Conservation (phyloP, 2,113 vertebrate species). For the Callocephalon fimbriatum region DNA sequence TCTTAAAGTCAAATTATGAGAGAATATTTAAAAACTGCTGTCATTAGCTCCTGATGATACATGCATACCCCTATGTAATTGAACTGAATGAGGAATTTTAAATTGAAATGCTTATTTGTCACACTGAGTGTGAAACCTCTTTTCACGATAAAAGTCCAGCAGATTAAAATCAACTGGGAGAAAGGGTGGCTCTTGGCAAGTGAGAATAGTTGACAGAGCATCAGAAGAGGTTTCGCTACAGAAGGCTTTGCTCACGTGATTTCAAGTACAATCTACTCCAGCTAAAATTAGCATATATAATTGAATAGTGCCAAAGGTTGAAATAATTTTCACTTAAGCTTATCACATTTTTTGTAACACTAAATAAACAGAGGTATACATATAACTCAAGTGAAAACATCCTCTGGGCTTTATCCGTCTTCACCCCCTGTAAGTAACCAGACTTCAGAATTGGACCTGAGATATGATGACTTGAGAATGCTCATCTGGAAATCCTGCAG, state of each 20-base stretch:
- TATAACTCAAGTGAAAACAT: neutral
- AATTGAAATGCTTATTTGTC: conserved; percentile 15
- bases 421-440: neutral
- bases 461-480: neutral
- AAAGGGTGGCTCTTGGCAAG: neutral
- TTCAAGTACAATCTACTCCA: conserved; percentile 12
- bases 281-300: conserved; percentile 42
- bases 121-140: neutral
- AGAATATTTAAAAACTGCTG: neutral
- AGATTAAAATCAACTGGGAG: neutral
- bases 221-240: neutral
- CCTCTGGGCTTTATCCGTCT: neutral
- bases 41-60: neutral
- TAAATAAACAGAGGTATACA: conserved; percentile 12
- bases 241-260: neutral
- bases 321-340: conserved; percentile 48
- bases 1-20: neutral
- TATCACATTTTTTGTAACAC: neutral
- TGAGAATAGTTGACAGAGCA: neutral
- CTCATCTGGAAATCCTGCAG: neutral
- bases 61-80: neutral
- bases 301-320: conserved; percentile 49
- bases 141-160: neutral
- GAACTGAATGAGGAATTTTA: conserved; percentile 3
- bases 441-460: neutral